Conservation (phyloP, 2,797 vertebrate genomes). For the Dendrocincla tyrannina region DNA sequence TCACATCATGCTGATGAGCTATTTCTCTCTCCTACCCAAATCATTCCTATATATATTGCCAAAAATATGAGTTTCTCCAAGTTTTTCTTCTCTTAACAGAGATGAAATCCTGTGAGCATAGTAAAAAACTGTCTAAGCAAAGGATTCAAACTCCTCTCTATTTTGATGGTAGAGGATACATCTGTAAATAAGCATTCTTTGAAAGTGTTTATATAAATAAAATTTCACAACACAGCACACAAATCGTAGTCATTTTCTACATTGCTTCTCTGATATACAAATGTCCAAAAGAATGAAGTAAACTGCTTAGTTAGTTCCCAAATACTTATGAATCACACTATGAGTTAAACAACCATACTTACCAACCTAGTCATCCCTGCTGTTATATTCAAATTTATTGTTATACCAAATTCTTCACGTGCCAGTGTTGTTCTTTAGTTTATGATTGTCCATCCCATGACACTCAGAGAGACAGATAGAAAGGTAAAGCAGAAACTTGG, state of each 20-base stretch:
- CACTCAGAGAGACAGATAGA: neutral
- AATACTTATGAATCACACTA: neutral
- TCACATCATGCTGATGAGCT: neutral
- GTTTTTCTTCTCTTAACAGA: neutral
- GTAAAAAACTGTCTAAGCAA: neutral
- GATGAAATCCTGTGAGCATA: accelerated
- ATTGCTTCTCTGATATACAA: neutral
- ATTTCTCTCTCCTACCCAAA: neutral
- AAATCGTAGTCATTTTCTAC: neutral
- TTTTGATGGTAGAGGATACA: neutral
- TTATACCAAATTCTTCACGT: neutral
- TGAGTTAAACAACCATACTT: neutral
- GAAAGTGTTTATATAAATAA: neutral
- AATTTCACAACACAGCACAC: neutral
- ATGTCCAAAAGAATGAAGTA: neutral
- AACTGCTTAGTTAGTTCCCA: neutral
- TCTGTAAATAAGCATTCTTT: neutral
- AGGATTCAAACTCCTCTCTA: neutral
- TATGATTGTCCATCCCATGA: neutral
- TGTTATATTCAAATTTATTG: neutral
- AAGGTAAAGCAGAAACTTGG: neutral
- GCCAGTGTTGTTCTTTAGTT: neutral
- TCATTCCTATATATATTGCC: neutral
- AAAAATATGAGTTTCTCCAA: neutral
- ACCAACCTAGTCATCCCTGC: neutral